Evolutionary conservation across 2,113 vertebrate genomes (phyloP), one percentile per base, ranked within the genome.

Genomic region (Arizona elegans): DNA sequence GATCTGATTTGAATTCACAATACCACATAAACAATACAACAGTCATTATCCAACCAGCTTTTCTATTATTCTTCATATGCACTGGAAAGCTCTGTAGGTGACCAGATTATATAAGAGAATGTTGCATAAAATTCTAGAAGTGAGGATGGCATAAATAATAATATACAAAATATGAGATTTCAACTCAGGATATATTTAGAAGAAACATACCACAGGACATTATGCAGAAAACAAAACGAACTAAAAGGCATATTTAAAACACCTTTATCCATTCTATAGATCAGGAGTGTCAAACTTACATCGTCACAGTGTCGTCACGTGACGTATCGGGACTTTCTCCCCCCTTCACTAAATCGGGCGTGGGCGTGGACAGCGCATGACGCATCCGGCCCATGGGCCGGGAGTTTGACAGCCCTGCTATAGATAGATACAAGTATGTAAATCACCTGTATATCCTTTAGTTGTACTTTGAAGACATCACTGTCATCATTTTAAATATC

Each of bases 91-190:
- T 86, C 17, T 86, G 17, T 2, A 2, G 6, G 15, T 0, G 7
- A 86, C 26, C 7, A 52, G 86, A 21, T 33, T 56, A 38, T 87
- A 94, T 1, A 0, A 0, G 8, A 12, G 53, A 53, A 86, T 0
- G 2, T 29, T 92, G 75, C 86, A 92, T 13, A 58, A 58, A 91
- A 91, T 38, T 9, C 11, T 94, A 90, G 15, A 23, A 38, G 65
- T 91, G 89, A 38, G 91, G 5, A 88, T 65, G 47, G 91, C 33
- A 62, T 29, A 92, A 87, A 70, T 53, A n/a, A 94, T 94, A 58
- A 52, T 26, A 94, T 93, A 43, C 1, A n/a, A n/a, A 8, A 0
- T 54, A 0, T 0, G 19, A 85, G 75, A 38, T 65, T 0, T 1
- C 23, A 91, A 91, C 2, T 26, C 62, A 75, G 52, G 12, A 85